These are phyloP conservation scores for Heliconius charithonia DNA, from an alignment of 2,888 invertebrate genomes.

Conservation along the genomic window DNA sequence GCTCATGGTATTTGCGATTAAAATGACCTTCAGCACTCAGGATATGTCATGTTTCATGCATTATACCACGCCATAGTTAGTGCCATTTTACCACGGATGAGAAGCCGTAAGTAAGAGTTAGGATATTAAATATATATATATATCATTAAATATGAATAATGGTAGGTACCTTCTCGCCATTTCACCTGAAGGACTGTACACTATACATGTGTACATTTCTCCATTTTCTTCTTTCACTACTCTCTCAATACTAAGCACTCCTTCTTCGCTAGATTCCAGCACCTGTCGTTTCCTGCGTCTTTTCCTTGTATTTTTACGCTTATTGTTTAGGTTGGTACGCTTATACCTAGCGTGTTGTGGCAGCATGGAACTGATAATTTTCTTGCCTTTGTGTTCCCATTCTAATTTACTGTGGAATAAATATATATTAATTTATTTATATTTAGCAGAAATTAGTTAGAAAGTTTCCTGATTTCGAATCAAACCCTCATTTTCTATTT, in stretches of 20 bases:
- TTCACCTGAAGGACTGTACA: slow-evolving; percentile 89
- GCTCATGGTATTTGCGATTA: too few species aligned
- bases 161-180: slow-evolving; percentile 85
- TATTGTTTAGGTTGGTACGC: slow-evolving; percentile 55
- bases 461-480: too few species aligned
- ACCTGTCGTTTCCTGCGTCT: slow-evolving; percentile 69
- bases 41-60: too few species aligned
- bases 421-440: not conserved
- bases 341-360: slow-evolving; percentile 72
- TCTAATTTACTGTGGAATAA: slow-evolving; percentile 66
- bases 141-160: not conserved
- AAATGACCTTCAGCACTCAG: too few species aligned
- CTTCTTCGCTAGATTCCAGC: slow-evolving; percentile 75
- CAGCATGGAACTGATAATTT: slow-evolving; percentile 64
- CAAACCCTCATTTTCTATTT: too few species aligned
- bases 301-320: slow-evolving; percentile 51
- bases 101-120: too few species aligned
- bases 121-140: too few species aligned
- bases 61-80: too few species aligned
- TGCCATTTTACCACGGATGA: too few species aligned
- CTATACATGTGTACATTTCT: slow-evolving; percentile 91
- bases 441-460: too few species aligned
- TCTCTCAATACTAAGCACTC: slow-evolving; percentile 84
- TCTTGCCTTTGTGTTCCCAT: slow-evolving; percentile 79
- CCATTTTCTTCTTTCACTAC: slow-evolving; percentile 87